Conservation (phyloP, 2,113 vertebrate genomes). For the Silurus glanis region DNA sequence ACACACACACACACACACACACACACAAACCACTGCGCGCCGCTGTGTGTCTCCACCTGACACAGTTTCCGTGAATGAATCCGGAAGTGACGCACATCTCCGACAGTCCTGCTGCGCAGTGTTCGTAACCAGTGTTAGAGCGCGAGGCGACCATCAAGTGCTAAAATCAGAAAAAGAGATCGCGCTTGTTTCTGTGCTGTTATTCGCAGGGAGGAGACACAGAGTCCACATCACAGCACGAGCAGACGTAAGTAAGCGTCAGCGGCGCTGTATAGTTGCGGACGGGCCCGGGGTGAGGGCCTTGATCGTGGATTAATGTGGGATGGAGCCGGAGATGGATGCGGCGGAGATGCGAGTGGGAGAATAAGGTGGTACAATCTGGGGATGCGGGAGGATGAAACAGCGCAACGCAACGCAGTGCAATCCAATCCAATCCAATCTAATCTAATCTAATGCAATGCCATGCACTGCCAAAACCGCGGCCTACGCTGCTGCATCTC, state of each 20-base stretch:
- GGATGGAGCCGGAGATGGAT: slow-evolving; percentile 4
- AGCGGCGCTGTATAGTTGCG: background rate
- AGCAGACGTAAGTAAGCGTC: slow-evolving; percentile 34
- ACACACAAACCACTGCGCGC: background rate
- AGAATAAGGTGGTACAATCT: slow-evolving; percentile 28
- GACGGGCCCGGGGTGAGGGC: background rate
- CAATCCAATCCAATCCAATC: too few species aligned
- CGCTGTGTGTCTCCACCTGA: background rate
- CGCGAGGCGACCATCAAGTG: slow-evolving; percentile 62
- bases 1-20: too few species aligned
- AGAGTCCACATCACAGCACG: slow-evolving; percentile 1
- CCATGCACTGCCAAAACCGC: slow-evolving; percentile 5
- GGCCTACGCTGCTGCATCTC: slow-evolving; percentile 21
- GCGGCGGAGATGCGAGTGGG: slow-evolving; percentile 25
- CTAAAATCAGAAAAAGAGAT: slow-evolving; percentile 33
- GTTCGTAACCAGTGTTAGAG: slow-evolving; percentile 29
- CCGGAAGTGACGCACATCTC: slow-evolving; percentile 72
- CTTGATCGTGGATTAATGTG: slow-evolving; percentile 21
- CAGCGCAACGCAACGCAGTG: slow-evolving; percentile 8
- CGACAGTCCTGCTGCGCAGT: slow-evolving; percentile 56
- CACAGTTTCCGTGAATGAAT: background rate
- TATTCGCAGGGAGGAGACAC: background rate
- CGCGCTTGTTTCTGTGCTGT: background rate
- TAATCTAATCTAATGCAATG: background rate
- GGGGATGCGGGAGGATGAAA: slow-evolving; percentile 49